Percentiles rank a stretch among this genome's conserved stretches.
These are phyloP conservation scores for Dicycla oo DNA, from an alignment of 2,888 invertebrate genomes.

Conservation along the genomic window DNA sequence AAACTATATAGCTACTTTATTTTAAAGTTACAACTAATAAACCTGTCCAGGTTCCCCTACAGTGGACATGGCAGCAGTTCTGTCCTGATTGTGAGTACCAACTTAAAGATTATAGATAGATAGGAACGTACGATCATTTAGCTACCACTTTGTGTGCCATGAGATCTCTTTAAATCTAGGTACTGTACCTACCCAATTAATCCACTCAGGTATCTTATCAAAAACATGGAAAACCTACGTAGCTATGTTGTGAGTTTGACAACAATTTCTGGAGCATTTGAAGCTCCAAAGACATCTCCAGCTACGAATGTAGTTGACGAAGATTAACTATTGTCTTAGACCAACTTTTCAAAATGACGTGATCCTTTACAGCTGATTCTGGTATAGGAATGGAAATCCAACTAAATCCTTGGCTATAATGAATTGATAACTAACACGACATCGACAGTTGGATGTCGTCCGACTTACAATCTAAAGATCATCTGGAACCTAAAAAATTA, in stretches of 20 bases:
- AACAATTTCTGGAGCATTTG: not conserved
- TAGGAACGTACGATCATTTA: not conserved
- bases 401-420: not conserved
- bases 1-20: constrained; percentile 7
- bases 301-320: not conserved
- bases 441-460: constrained; percentile 10
- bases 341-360: constrained; percentile 15
- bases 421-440: constrained; percentile 35
- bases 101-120: too few species aligned
- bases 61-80: constrained; percentile 4
- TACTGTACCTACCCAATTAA: not conserved
- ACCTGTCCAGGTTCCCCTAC: constrained; percentile 11
- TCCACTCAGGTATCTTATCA: not conserved
- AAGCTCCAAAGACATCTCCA: not conserved
- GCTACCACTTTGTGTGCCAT: not conserved
- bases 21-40: constrained; percentile 21
- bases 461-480: constrained; percentile 29
- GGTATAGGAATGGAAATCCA: not conserved
- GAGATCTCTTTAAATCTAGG: not conserved
- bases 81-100: not conserved
- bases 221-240: constrained; percentile 1
- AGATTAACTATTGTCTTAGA: not conserved
- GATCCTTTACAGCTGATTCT: not conserved
- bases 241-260: not conserved
- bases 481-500: constrained; percentile 25